Evolutionary conservation across 1,140 invertebrate genomes (phyloP).

Genomic region (Agrypnia vestita): DNA sequence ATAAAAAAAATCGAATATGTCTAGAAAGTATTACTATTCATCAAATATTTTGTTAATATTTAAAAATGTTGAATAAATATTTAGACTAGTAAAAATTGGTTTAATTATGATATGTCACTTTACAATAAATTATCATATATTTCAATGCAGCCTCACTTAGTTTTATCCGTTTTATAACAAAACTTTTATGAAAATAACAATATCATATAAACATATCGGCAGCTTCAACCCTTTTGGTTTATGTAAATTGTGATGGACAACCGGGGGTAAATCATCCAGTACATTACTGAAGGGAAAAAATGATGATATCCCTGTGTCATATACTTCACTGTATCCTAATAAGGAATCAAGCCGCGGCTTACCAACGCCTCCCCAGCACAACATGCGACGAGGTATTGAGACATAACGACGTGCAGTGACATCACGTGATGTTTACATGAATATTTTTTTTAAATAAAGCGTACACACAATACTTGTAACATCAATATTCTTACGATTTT

Average conservation of each 20-base stretch:
- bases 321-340: slow-evolving; percentile 52
- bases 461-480: no score
- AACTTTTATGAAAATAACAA: background rate
- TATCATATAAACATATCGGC: slow-evolving; percentile 14
- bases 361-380: slow-evolving; percentile 48
- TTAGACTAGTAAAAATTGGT: no score
- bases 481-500: no score
- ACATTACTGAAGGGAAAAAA: slow-evolving; percentile 37
- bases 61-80: no score
- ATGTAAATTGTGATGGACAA: slow-evolving; percentile 42
- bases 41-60: no score
- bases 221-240: slow-evolving; percentile 27
- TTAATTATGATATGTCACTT: background rate
- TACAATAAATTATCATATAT: background rate
- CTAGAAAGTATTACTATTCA: no score
- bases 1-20: no score
- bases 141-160: background rate
- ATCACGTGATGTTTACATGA: slow-evolving; percentile 19
- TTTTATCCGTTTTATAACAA: background rate
- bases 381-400: slow-evolving; percentile 55
- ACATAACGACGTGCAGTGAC: slow-evolving; percentile 39
- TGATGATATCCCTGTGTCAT: slow-evolving; percentile 35
- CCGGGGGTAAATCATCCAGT: slow-evolving; percentile 23
- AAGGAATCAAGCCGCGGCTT: slow-evolving; percentile 57
- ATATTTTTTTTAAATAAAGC: no score